These are phyloP conservation scores for Hydrozoanthus gracilis DNA, from an alignment of 92 coral and sea anemone genomes.

Conservation along the genomic window DNA sequence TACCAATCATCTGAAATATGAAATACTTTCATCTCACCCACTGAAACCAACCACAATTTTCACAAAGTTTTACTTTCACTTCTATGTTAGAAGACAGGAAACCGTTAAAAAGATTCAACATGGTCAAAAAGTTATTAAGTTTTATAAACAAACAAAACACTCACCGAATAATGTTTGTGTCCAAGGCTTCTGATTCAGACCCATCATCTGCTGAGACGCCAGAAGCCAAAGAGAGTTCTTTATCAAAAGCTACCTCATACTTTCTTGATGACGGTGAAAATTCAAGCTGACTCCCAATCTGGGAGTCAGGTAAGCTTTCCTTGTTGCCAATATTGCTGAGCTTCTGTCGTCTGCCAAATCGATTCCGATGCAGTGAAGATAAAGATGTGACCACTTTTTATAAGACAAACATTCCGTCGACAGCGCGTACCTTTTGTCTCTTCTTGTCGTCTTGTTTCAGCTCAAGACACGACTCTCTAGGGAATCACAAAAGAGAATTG, in stretches of 20 bases:
- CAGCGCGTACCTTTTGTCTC: not conserved
- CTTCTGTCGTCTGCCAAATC: constrained; percentile 34
- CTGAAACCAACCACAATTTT: too few species aligned
- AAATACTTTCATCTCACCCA: too few species aligned
- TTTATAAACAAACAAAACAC: constrained; percentile 12
- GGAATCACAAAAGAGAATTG: not conserved
- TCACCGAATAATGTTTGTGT: constrained; percentile 41
- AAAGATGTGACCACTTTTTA: not conserved
- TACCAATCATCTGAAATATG: too few species aligned
- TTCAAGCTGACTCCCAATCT: constrained; percentile 68
- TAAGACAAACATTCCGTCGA: not conserved
- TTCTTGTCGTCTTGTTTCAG: not conserved
- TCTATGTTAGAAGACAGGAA: too few species aligned
- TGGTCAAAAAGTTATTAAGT: constrained; percentile 5
- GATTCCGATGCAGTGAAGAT: not conserved
- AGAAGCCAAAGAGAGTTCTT: not conserved
- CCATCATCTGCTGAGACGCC: not conserved
- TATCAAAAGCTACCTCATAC: constrained; percentile 31
- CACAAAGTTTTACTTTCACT: too few species aligned
- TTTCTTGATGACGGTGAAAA: constrained; percentile 42
- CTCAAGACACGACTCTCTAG: not conserved
- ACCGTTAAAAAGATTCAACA: not conserved
- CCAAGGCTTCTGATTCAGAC: not conserved
- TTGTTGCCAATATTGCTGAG: constrained; percentile 87
- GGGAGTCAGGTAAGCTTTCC: constrained; percentile 89